Conservation (phyloP, 2,113 vertebrate species). For the Xyrauchen texanus region DNA sequence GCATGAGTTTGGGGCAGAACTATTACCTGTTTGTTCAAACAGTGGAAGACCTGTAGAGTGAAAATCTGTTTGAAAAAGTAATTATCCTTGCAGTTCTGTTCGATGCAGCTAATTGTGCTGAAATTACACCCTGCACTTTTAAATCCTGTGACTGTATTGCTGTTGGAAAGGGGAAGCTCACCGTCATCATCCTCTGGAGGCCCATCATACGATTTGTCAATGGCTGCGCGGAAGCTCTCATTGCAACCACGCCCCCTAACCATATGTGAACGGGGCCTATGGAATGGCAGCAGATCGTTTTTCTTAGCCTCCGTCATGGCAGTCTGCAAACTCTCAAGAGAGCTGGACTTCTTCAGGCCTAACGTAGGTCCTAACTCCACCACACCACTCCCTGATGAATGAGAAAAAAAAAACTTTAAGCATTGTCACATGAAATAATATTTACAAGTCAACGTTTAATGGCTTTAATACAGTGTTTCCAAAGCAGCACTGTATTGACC, state of each 20-base stretch:
- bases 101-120: too few relatives aligned
- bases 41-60: too few relatives aligned
- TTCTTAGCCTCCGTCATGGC: slow-evolving; percentile 92
- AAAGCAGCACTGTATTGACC: too few relatives aligned
- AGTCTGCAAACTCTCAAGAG: slow-evolving; percentile 95
- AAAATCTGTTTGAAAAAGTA: too few relatives aligned
- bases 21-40: too few relatives aligned
- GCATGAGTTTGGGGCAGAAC: not conserved
- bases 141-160: not conserved
- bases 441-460: not conserved
- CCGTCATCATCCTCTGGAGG: slow-evolving; percentile 88
- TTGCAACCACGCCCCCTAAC: slow-evolving; percentile 94
- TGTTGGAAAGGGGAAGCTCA: slow-evolving; percentile 60
- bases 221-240: slow-evolving; percentile 95
- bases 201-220: slow-evolving; percentile 97
- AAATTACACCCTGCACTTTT: not conserved
- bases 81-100: not conserved
- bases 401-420: slow-evolving; percentile 33
- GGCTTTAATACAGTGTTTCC: too few relatives aligned
- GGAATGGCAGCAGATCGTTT: slow-evolving; percentile 90
- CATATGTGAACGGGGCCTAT: slow-evolving; percentile 91
- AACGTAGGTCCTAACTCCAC: slow-evolving; percentile 90
- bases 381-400: slow-evolving; percentile 63
- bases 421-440: not conserved
- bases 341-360: slow-evolving; percentile 97